Percentiles rank a stretch among this genome's conserved stretches.
Conservation (phyloP, 2,888 invertebrate genomes). For the Theristus sp. region DNA sequence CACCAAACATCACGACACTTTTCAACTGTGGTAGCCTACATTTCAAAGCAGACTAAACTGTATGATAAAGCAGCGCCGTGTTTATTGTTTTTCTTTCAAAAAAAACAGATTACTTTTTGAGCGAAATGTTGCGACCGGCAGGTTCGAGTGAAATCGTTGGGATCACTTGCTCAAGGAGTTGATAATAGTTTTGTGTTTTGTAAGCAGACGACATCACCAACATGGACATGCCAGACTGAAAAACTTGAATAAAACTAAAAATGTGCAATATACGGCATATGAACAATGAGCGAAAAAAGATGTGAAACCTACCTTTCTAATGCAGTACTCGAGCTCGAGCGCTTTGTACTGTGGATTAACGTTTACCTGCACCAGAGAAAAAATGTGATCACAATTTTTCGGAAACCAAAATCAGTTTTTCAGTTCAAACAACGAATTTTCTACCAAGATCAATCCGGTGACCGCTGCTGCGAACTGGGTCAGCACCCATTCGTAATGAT, state of each 20-base stretch:
- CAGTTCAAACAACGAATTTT: too few relatives aligned
- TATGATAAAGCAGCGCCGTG: too few relatives aligned
- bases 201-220: conserved; percentile 46
- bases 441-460: conserved; percentile 51
- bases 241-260: too few relatives aligned
- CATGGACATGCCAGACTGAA: conserved; percentile 42
- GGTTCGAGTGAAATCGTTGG: too few relatives aligned
- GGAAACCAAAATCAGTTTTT: too few relatives aligned
- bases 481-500: conserved; percentile 54
- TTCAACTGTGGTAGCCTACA: conserved; percentile 30
- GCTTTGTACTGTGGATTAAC: conserved; percentile 54
- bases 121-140: too few relatives aligned
- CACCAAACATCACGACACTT: conserved; percentile 41
- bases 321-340: conserved; percentile 49
- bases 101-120: too few relatives aligned
- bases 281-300: not conserved
- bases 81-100: too few relatives aligned
- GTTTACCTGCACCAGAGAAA: conserved; percentile 47
- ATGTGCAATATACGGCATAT: not conserved
- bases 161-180: conserved; percentile 42
- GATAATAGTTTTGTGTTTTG: conserved; percentile 48
- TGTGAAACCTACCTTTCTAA: conserved; percentile 43
- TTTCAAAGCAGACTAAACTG: too few relatives aligned
- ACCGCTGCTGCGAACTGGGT: conserved; percentile 50
- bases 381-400: too few relatives aligned